Base-by-base conservation (phyloP, 2,888 invertebrate genomes). In the Lasioglossum morio region DNA sequence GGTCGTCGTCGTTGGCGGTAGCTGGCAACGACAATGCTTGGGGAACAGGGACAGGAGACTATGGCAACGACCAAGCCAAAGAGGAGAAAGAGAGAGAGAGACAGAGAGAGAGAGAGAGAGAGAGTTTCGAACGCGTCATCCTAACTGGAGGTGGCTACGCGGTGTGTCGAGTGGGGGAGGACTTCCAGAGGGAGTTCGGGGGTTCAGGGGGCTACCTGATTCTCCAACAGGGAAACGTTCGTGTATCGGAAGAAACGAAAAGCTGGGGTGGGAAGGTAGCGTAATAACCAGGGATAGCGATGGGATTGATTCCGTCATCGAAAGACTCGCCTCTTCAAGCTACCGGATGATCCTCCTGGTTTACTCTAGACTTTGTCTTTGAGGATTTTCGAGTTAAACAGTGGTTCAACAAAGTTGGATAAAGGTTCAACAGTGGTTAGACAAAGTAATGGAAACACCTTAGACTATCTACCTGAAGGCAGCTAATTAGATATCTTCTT, bases 161-260 rank as follows among this genome's bases (percentile, higher is more conserved):
- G 74, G 30, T 27, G n/a, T 63, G n/a, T 46, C 69, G 63, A 63
- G 63, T 30, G 30, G 63, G 46, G 81, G 60, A 0, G 72, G 80
- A 14, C 43, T 43, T 37, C 82, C 72, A 72, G 76, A 72, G 43
- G 27, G 37, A 27, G n/a, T 19, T 19, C 19, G 34, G 60, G 43
- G 43, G 48, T 60, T 40, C 63, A 72, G 69, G 85, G 74, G 80
- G 46, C 37, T 89, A 86, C 84, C 85, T 89, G 87, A 87, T 87
- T 87, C 77, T 79, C 79, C 74, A 37, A 19, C 84, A 81, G 81
- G 77, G 85, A 92, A 89, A 93, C 92, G 91, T 92, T 92, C 92
- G 91, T 89, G 90, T 92, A 92, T 93, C 90, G 92, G 88, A 92
- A 91, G 91, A 91, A 92, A 91, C 88, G 90, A 90, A 91, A 91